Conservation (phyloP, 2,797 vertebrate species). For the Malacoraja senta region DNA sequence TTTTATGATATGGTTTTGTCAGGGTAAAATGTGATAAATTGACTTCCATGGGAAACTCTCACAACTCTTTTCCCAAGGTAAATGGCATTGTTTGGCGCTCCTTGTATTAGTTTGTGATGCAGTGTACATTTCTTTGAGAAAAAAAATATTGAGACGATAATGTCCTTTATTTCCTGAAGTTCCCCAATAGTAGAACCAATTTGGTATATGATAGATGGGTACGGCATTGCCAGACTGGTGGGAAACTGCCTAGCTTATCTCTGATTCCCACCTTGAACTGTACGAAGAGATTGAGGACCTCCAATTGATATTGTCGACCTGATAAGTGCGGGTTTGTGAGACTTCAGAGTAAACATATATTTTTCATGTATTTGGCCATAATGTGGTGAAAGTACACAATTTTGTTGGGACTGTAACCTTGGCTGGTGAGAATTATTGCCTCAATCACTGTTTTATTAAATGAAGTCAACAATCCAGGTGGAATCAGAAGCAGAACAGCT, state of each 20-base stretch:
- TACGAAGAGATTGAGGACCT: slow-evolving; percentile 16
- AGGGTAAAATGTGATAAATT: slow-evolving; percentile 7
- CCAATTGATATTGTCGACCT: slow-evolving; percentile 34
- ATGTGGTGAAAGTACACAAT: neutral
- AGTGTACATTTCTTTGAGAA: neutral
- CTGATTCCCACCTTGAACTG: slow-evolving; percentile 27
- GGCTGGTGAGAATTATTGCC: slow-evolving; percentile 22
- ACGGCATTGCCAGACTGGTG: slow-evolving; percentile 25
- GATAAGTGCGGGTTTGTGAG: slow-evolving; percentile 3
- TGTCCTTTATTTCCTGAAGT: neutral
- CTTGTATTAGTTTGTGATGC: neutral
- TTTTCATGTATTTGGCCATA: neutral
- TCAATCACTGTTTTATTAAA: slow-evolving; percentile 31
- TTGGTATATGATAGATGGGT: slow-evolving; percentile 17
- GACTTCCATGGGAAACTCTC: slow-evolving; percentile 7
- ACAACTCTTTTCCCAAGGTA: slow-evolving; percentile 18
- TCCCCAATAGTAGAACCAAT: neutral
- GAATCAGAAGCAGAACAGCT: slow-evolving; percentile 11
- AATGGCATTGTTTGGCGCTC: neutral
- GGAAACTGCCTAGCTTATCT: slow-evolving; percentile 36
- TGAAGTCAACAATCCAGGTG: slow-evolving; percentile 6
- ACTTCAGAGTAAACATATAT: neutral
- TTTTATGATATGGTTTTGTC: neutral
- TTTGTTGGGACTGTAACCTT: slow-evolving; percentile 26
- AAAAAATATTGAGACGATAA: neutral